phyloP scores from a whole-genome alignment of 2,797 vertebrate genomes.

The Schizothorax lantsangensis region DNA sequence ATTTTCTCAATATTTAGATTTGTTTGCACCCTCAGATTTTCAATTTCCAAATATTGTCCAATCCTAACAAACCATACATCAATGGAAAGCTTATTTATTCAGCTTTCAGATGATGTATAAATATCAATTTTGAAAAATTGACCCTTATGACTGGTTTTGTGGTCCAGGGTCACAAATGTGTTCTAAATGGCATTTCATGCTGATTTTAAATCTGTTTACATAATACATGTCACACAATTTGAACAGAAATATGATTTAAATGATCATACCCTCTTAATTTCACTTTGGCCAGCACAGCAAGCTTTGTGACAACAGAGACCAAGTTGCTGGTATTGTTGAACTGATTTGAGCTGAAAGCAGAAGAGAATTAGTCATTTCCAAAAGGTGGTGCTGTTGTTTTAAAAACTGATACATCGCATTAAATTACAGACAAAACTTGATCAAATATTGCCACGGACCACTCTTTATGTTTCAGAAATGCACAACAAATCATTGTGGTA shows the following conservation, averaged over 20 bases:
- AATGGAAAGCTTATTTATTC: too few relatives aligned
- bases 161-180: too few relatives aligned
- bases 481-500: neutral
- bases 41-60: too few relatives aligned
- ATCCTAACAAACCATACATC: too few relatives aligned
- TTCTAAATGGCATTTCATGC: too few relatives aligned
- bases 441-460: neutral
- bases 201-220: neutral
- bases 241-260: neutral
- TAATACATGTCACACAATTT: neutral
- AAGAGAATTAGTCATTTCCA: constrained; percentile 8
- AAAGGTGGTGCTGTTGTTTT: constrained; percentile 47
- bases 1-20: too few relatives aligned
- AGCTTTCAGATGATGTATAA: too few relatives aligned
- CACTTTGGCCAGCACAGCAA: constrained; percentile 89
- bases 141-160: too few relatives aligned
- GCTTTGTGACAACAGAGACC: constrained; percentile 81
- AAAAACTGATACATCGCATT: neutral
- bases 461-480: neutral
- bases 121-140: too few relatives aligned
- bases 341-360: constrained; percentile 88
- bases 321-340: constrained; percentile 86
- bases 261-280: constrained; percentile 90
- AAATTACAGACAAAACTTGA: neutral
- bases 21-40: too few relatives aligned